Evolutionary conservation across 1,140 invertebrate species (phyloP), one percentile per base, ranked within the genome.

Genomic region (Drosophila lacertosa): DNA sequence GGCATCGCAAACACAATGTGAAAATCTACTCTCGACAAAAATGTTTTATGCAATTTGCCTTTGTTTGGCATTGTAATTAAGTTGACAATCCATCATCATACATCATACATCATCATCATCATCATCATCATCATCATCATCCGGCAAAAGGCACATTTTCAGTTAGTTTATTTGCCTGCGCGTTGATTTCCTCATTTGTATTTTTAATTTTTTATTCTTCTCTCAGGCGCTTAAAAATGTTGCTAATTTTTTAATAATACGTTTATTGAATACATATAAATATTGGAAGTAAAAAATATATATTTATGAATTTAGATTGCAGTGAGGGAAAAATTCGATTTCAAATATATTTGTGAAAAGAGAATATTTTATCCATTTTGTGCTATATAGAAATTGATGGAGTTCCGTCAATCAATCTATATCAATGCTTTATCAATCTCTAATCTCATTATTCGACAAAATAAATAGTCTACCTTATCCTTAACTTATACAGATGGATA

Each of bases 31-130:
- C 33, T 51, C 29, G 15, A 26, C n/a, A 54, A 66, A 54, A 66
- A 44, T 67, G 45, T 62, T 86, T 84, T 70, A 71, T 75, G 71
- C 78, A 88, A 88, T 86, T 78, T 71, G 51, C 66, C 57, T 82
- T 70, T 84, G 82, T 88, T 88, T 78, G 83, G 42, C 64, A 55
- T 88, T 82, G 77, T 88, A 88, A 88, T 88, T 88, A 88, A 78
- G 82, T 82, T 89, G 82, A 78, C 78, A 82, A 88, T 88, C 82
- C 83, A 88, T 88, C 82, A 88, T 88, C 83, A 88, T 88, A 89
- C 82, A 88, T 88, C 83, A 88, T 88, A 89, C 82, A 88, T 88
- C 83, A 88, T 88, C 82, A 88, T 88, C 83, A 88, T 88, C 82
- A 88, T 88, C 83, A 88, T 88, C 82, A 88, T 88, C 83, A 88